Evolutionary conservation across 2,888 invertebrate species (phyloP).

Genomic region (Morinoia aosen): DNA sequence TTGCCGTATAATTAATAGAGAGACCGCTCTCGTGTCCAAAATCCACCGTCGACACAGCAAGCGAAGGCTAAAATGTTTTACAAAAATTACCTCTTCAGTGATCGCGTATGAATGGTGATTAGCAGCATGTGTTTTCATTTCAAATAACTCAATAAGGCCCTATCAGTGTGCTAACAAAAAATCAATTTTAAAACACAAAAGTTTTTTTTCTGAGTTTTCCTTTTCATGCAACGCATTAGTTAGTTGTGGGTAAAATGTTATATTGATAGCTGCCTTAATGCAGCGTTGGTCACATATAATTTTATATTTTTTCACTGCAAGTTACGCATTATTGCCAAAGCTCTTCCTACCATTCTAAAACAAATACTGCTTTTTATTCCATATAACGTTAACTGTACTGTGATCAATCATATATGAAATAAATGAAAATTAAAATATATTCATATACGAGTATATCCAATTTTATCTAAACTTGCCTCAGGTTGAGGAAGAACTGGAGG

Average conservation of each 20-base stretch:
- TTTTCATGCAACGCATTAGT: too few species aligned
- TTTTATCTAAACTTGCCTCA: neutral
- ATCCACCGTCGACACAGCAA: neutral
- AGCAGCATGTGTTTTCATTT: neutral
- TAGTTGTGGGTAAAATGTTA: too few species aligned
- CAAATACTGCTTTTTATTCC: too few species aligned
- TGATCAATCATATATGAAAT: too few species aligned
- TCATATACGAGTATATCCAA: neutral
- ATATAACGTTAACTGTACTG: too few species aligned
- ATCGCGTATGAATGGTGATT: neutral
- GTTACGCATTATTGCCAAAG: too few species aligned
- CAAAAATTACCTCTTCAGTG: neutral
- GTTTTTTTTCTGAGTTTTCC: neutral
- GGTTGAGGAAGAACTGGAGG: neutral
- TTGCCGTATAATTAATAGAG: too few species aligned
- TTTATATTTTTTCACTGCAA: too few species aligned
- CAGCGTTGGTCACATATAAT: too few species aligned
- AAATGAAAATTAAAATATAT: too few species aligned
- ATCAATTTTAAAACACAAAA: neutral
- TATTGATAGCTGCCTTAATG: too few species aligned
- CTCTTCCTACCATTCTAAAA: too few species aligned
- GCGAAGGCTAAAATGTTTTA: neutral
- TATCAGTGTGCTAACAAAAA: neutral
- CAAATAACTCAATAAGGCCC: neutral
- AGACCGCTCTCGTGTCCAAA: neutral